These are phyloP conservation scores for Heliconius eleuchia DNA, from an alignment of 1,140 invertebrate genomes.

Conservation along the genomic window DNA sequence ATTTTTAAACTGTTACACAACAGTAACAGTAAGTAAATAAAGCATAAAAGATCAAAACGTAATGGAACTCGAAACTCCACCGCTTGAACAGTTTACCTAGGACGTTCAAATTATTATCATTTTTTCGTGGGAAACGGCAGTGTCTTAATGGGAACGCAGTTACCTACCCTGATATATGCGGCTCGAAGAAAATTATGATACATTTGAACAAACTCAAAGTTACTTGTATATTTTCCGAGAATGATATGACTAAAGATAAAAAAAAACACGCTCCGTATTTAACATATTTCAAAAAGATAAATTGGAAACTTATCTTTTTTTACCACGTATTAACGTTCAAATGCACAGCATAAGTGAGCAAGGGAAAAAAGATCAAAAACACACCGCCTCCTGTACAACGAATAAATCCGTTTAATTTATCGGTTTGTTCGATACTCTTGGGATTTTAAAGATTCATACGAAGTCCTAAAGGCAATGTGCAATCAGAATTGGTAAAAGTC, in stretches of 20 bases:
- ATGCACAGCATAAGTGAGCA: constrained; percentile 1
- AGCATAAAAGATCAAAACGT: too few relatives aligned
- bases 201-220: background rate
- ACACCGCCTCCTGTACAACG: background rate
- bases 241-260: too few relatives aligned
- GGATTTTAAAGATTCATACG: constrained; percentile 10
- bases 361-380: constrained; percentile 6
- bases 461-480: background rate
- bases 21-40: too few relatives aligned
- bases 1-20: too few relatives aligned
- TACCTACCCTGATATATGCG: too few relatives aligned
- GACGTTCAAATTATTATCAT: too few relatives aligned
- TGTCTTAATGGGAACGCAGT: too few relatives aligned
- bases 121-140: too few relatives aligned
- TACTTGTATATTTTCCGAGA: too few relatives aligned
- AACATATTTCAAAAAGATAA: constrained; percentile 4
- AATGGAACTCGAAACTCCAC: too few relatives aligned
- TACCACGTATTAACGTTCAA: constrained; percentile 1
- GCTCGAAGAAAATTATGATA: background rate
- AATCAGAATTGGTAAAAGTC: constrained; percentile 11
- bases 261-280: background rate
- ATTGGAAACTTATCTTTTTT: background rate
- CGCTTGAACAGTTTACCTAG: too few relatives aligned
- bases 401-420: constrained; percentile 11
- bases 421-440: constrained; percentile 5